These are phyloP conservation scores for Notothenia coriiceps DNA, from an alignment of 2,113 vertebrate genomes.

Conservation along the genomic window DNA sequence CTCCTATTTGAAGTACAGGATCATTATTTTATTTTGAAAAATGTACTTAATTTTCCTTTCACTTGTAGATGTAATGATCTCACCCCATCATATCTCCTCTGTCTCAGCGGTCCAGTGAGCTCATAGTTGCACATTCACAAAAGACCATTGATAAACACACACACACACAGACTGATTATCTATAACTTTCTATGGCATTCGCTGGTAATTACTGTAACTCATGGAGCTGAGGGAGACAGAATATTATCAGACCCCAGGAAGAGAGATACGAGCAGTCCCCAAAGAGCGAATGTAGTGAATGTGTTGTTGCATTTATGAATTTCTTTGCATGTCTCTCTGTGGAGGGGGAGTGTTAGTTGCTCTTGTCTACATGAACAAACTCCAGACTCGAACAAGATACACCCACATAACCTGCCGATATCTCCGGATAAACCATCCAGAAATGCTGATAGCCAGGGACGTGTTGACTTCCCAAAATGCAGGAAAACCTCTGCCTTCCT, in stretches of 20 bases:
- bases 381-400: constrained; percentile 86
- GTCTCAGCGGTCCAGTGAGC: constrained; percentile 44
- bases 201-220: constrained; percentile 48
- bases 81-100: constrained; percentile 65
- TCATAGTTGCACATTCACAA: constrained; percentile 47
- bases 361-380: constrained; percentile 66
- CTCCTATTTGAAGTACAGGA: constrained; percentile 14
- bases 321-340: constrained; percentile 16
- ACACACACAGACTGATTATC: constrained; percentile 46
- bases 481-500: constrained; percentile 48
- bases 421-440: constrained; percentile 58
- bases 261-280: constrained; percentile 68
- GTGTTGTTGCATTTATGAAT: constrained; percentile 51
- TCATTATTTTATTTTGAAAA: constrained; percentile 34
- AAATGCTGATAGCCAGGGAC: constrained; percentile 87
- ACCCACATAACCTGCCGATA: constrained; percentile 78
- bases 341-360: constrained; percentile 20
- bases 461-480: constrained; percentile 86
- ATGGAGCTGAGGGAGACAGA: constrained; percentile 51
- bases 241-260: constrained; percentile 70
- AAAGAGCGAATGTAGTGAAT: constrained; percentile 19
- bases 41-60: not conserved
- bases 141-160: constrained; percentile 34
- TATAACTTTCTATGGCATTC: constrained; percentile 33
- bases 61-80: constrained; percentile 64